phyloP scores from a whole-genome alignment of 2,888 invertebrate genomes.

The Meloe dianella region DNA sequence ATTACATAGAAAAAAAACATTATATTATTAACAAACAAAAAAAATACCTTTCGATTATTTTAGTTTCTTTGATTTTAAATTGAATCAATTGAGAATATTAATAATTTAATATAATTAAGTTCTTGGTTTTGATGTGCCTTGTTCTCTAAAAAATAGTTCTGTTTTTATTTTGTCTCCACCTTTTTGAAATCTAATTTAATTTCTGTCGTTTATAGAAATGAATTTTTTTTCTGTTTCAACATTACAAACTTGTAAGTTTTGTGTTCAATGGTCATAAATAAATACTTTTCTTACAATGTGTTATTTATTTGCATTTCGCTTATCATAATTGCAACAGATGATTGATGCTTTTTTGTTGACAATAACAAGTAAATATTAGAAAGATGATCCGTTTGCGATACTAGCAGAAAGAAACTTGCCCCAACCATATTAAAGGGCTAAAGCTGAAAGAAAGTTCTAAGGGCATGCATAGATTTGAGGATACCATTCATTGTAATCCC shows the following conservation, averaged over 20 bases:
- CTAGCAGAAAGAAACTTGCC: too few species aligned
- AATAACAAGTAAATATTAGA: too few species aligned
- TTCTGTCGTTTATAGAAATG: slow-evolving; percentile 32
- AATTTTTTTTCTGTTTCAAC: slow-evolving; percentile 34
- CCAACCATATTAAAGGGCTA: too few species aligned
- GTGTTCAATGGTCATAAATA: slow-evolving; percentile 49
- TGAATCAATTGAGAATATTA: neutral
- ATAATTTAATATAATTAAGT: slow-evolving; percentile 18
- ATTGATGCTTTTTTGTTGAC: neutral
- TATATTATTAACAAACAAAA: slow-evolving; percentile 10
- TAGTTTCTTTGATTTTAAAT: neutral
- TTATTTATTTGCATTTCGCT: neutral
- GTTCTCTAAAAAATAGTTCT: slow-evolving; percentile 36
- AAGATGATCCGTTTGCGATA: too few species aligned
- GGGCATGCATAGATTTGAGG: too few species aligned
- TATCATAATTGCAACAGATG: neutral
- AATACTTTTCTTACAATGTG: slow-evolving; percentile 38
- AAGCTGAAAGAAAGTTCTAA: too few species aligned
- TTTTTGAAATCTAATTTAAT: slow-evolving; percentile 36
- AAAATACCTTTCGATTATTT: slow-evolving; percentile 19
- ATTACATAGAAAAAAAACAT: slow-evolving; percentile 21
- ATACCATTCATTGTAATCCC: too few species aligned
- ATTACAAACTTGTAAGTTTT: slow-evolving; percentile 41
- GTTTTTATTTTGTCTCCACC: slow-evolving; percentile 23
- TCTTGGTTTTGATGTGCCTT: slow-evolving; percentile 47